Evolutionary conservation across 2,113 vertebrate genomes (phyloP).

Genomic region (Girardinichthys multiradiatus): DNA sequence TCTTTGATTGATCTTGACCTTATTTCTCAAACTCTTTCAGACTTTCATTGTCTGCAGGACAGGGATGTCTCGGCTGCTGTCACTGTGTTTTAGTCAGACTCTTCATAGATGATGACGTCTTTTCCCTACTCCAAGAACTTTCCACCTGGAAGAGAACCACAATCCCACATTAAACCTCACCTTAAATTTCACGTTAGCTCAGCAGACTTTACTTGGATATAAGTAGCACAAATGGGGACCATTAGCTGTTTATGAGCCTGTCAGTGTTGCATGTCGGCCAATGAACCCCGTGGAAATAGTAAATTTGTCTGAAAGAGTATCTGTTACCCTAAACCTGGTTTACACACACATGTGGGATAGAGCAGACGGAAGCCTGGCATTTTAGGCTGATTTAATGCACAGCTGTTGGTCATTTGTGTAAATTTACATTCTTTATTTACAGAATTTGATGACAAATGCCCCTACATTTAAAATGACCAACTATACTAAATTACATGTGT

Average conservation of each 20-base stretch:
- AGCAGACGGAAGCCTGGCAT: not conserved
- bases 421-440: not conserved
- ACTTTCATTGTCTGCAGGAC: not conserved
- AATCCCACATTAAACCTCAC: conserved; percentile 23
- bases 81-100: conserved; percentile 3
- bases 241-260: conserved; percentile 45
- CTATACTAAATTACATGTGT: not conserved
- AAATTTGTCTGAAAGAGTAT: conserved; percentile 23
- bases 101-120: not conserved
- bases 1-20: not conserved
- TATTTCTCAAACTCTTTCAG: not conserved
- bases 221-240: conserved; percentile 33
- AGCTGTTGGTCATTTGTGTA: not conserved
- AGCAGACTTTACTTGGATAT: conserved; percentile 35
- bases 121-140: conserved; percentile 3
- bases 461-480: not conserved
- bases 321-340: conserved; percentile 3
- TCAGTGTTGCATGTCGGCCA: conserved; percentile 32
- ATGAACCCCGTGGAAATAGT: conserved; percentile 42
- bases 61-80: not conserved
- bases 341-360: not conserved
- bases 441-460: not conserved
- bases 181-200: conserved; percentile 6
- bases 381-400: not conserved
- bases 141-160: conserved; percentile 29